phyloP scores from a whole-genome alignment of 2,113 vertebrate species.

The Bubo scandiacus region DNA sequence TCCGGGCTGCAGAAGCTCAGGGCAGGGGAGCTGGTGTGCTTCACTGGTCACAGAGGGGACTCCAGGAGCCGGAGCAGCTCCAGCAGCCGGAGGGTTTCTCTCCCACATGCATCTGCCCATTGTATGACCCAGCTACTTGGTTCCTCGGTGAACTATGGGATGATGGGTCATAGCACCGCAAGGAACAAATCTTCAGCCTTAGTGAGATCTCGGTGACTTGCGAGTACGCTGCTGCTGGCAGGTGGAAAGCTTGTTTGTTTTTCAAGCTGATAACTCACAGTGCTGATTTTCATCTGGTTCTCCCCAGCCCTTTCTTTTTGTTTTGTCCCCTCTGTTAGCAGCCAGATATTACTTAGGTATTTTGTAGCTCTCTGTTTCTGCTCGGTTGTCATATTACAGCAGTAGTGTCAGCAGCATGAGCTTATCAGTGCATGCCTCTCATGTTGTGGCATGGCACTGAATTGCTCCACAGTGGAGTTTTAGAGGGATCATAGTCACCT shows the following conservation, averaged over 20 bases:
- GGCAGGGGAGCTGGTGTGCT: constrained; percentile 1
- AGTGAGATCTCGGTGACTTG: neutral
- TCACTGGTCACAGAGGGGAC: constrained; percentile 58
- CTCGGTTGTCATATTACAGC: neutral
- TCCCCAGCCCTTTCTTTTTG: neutral
- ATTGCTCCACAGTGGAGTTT: neutral
- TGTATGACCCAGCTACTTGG: constrained; percentile 47
- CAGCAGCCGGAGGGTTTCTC: constrained; percentile 26
- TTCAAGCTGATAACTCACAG: neutral
- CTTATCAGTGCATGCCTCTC: neutral
- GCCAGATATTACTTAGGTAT: neutral
- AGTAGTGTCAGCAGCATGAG: neutral
- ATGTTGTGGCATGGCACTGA: neutral
- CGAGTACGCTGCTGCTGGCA: neutral
- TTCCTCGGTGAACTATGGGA: constrained; percentile 18
- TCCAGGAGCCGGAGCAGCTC: neutral
- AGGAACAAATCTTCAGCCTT: constrained; percentile 28
- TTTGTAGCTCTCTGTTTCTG: neutral
- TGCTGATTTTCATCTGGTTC: constrained; percentile 20
- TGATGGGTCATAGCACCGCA: constrained; percentile 45
- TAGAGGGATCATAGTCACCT: neutral
- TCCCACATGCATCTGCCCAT: constrained; percentile 39
- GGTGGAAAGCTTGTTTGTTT: constrained; percentile 10
- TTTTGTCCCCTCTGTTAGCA: neutral
- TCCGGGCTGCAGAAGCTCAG: neutral